These are phyloP conservation scores for Epinotia brunnichana DNA, from an alignment of 2,888 invertebrate species.

Conservation along the genomic window DNA sequence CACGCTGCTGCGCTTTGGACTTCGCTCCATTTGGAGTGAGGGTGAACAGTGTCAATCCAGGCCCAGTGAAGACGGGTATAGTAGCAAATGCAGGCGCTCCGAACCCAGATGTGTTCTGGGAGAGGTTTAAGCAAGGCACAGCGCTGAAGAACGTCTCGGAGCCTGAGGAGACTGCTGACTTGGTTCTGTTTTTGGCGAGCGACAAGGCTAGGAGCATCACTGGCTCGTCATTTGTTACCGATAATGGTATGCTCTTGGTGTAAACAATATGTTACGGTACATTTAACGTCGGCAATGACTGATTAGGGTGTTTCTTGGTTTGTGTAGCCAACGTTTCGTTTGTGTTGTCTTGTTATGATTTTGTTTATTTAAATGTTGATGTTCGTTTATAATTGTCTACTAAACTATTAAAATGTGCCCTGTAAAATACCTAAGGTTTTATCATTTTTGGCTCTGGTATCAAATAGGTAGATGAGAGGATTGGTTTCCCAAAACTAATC, in stretches of 20 bases:
- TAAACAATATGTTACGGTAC: neutral
- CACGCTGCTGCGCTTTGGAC: slow-evolving; percentile 43
- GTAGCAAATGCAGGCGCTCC: slow-evolving; percentile 28
- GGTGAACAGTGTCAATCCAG: slow-evolving; percentile 44
- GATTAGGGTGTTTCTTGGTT: no score
- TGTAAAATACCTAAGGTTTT: no score
- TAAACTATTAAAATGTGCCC: no score
- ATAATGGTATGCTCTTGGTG: slow-evolving; percentile 48
- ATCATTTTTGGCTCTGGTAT: no score
- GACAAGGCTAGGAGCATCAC: slow-evolving; percentile 62
- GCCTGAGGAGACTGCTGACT: slow-evolving; percentile 56
- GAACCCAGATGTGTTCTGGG: slow-evolving; percentile 24
- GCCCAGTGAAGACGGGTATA: slow-evolving; percentile 43
- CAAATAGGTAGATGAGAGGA: no score
- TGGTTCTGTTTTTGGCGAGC: slow-evolving; percentile 58
- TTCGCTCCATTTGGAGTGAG: slow-evolving; percentile 43
- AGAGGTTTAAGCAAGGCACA: slow-evolving; percentile 1
- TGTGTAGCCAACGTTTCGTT: no score
- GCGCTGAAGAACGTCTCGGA: slow-evolving; percentile 44
- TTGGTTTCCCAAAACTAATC: no score
- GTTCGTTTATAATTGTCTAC: no score
- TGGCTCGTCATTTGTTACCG: slow-evolving; percentile 53
- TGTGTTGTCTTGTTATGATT: no score
- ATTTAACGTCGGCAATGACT: no score
- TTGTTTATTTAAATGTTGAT: neutral